Base-by-base conservation (phyloP, 23 tunicate species). In the Phallusia fumigata region DNA sequence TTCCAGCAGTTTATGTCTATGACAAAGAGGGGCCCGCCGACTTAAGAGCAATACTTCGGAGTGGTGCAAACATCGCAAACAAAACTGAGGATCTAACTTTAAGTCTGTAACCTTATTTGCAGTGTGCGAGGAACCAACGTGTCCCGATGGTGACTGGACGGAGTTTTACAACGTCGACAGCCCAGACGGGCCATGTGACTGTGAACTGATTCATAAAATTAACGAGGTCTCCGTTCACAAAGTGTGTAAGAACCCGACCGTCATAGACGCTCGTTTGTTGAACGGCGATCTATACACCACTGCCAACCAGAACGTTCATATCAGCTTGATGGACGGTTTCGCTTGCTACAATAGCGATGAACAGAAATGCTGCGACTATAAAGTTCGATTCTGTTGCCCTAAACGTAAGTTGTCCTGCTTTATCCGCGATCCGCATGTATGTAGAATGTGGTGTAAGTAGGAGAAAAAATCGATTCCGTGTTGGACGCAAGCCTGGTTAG, bases 281-380 rank as follows among this genome's bases (percentile, higher is more conserved):
- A 58, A 58, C 28, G 69, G 69, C 16, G 69, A 58, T 24, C 15
- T 6, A 6, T 58, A 58, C 69, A 58, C 69, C 26, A 58, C 69
- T 2, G 28, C 28, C 2, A 58, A 58, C 69, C 69, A 58, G 28
- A 5, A 21, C 28, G 78, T n/a, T n/a, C n/a, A n/a, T n/a, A n/a
- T n/a, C n/a, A n/a, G 69, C 28, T 22, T 58, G 28, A 13, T 1
- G 1, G 69, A 58, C 3, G 69, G 69, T 5, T 58, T 58, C 69
- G 69, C 69, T 58, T 58, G 69, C 69, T 58, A 58, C 69, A 58
- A 58, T 16, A 58, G 69, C 69, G 69, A 58, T 1, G 69, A 58
- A 11, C 69, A 58, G 28, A 58, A 22, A 22, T 58, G 69, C 69
- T 58, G 69, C 69, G 69, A 58, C 69, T 58, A 58, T 24, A 58